A percentile compares a stretch with the other conserved stretches of the same genome.
phyloP scores from a whole-genome alignment of 2,113 vertebrate genomes.

The Balaeniceps rex region DNA sequence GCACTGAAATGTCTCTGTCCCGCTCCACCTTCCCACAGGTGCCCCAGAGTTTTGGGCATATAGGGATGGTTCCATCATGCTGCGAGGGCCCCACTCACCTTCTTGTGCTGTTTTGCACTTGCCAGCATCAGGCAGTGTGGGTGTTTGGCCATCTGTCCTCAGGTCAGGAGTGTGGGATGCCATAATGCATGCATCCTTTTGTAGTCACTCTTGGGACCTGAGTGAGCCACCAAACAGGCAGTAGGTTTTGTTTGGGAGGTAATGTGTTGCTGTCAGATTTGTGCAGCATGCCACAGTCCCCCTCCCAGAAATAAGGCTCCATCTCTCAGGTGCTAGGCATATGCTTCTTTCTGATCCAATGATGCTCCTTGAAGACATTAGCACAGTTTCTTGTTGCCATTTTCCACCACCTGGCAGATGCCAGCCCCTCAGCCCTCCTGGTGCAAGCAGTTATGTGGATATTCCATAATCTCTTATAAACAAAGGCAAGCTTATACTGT shows the following conservation, averaged over 20 bases:
- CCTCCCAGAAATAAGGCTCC: background rate
- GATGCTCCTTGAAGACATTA: background rate
- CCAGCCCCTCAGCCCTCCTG: background rate
- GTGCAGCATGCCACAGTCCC: background rate
- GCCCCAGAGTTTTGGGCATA: background rate
- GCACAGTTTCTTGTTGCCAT: background rate
- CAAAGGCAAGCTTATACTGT: background rate
- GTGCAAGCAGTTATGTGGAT: background rate
- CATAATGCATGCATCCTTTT: background rate
- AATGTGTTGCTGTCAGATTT: background rate
- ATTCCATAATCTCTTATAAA: background rate
- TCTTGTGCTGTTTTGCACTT: background rate
- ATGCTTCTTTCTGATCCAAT: background rate
- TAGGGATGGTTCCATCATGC: background rate
- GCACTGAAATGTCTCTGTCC: background rate
- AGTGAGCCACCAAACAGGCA: background rate
- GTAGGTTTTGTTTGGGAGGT: background rate
- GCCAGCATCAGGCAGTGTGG: background rate
- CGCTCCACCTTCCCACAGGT: background rate
- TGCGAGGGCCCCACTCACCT: background rate
- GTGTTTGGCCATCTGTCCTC: background rate
- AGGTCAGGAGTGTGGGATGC: background rate
- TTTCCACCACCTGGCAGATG: background rate
- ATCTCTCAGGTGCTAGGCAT: background rate
- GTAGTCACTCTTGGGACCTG: background rate